Evolutionary conservation across 2,888 invertebrate species (phyloP), one percentile per base, ranked within the genome.

Genomic region (Agriotes lineatus): DNA sequence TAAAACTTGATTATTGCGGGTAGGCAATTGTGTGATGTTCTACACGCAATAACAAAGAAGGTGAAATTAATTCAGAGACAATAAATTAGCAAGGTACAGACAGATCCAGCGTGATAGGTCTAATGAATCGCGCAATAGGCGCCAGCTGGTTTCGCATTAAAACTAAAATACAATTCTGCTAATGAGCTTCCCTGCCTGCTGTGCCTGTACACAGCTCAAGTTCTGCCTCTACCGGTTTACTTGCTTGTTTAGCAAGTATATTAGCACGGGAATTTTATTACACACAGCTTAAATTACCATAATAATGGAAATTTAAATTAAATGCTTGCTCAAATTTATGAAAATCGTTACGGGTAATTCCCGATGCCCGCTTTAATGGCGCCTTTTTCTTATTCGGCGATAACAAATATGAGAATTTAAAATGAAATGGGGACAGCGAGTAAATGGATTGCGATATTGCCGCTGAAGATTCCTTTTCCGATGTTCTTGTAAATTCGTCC

Each of bases 111-210:
- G 56, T 67, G 59, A 68, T 64, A 59, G 35, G 54, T 63, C 56
- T 70, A 70, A 70, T 67, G 67, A 70, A 60, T 67, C 59, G 67
- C 50, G 61, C 44, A 37, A 44, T 33, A 58, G 50, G 68, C 68
- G 65, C 65, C 71, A 71, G 60, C 68, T 71, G 71, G 48, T 62
- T 64, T 66, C 58, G 52, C 71, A 71, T 71, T 69, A 65, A 65
- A 65, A 71, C 68, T 71, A 71, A 71, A 71, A 71, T 71, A 71
- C 60, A 68, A 71, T 71, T 71, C 68, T 59, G 54, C 65, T 71
- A 71, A 71, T 71, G 71, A 71, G 68, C 48, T 39, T 12, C 42
- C 22, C 37, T 35, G 69, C 54, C 63, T 59, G 57, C 68, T 62
- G 56, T 59, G 59, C 56, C 63, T 59, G 42, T 64, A 50, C 44